Percentiles rank a stretch among this genome's conserved stretches.
Conservation (phyloP, 2,113 vertebrate species). For the Psittacula cyanocephala region DNA sequence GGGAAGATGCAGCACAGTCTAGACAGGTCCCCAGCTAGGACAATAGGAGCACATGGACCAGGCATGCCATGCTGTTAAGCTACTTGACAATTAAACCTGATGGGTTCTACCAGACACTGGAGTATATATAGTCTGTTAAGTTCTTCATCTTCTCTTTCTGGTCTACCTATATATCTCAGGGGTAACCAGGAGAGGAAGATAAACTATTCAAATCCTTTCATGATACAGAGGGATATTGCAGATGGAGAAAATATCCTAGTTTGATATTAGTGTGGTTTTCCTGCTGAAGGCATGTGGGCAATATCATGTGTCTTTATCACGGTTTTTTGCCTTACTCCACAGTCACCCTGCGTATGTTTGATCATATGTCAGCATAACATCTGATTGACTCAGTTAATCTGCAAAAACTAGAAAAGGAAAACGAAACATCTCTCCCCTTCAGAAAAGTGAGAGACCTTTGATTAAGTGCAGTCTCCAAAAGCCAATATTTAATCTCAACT, state of each 20-base stretch:
- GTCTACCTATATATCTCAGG: background rate
- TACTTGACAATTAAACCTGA: background rate
- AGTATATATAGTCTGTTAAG: background rate
- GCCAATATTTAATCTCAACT: background rate
- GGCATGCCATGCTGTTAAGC: background rate
- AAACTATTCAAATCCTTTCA: background rate
- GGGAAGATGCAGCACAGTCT: background rate
- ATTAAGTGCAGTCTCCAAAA: background rate
- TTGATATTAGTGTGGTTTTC: background rate
- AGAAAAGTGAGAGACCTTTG: background rate
- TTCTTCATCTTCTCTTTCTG: background rate
- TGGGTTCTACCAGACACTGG: background rate
- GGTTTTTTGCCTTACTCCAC: background rate
- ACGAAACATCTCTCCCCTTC: background rate
- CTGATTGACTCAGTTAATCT: background rate
- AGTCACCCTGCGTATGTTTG: background rate
- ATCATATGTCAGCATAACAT: background rate
- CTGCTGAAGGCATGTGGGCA: background rate
- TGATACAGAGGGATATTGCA: background rate
- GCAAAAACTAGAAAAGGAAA: background rate
- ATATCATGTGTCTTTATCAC: background rate
- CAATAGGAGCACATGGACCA: background rate
- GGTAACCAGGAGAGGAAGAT: background rate
- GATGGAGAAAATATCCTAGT: background rate
- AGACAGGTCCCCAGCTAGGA: background rate